A percentile compares a stretch with the other conserved stretches of the same genome.
Conservation (phyloP, 2,888 invertebrate species). For the Drosophila lacicola region DNA sequence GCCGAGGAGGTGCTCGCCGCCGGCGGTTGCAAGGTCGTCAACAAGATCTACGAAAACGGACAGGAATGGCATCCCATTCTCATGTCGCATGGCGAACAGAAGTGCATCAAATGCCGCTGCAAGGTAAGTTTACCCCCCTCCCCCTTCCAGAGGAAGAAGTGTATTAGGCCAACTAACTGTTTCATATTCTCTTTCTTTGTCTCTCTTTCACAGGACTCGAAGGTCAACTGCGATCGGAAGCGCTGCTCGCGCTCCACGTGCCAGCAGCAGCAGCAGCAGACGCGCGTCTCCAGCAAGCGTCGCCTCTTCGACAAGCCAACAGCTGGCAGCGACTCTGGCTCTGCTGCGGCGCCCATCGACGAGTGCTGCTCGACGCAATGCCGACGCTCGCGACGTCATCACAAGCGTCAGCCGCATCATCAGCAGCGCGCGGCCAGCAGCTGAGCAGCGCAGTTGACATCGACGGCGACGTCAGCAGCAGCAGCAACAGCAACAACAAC, state of each 20-base stretch:
- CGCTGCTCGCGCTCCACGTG: conserved; percentile 85
- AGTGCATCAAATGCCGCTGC: conserved; percentile 96
- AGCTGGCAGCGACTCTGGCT: conserved; percentile 85
- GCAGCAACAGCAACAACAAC: no score
- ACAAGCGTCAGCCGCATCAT: conserved; percentile 81
- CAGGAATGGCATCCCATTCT: conserved; percentile 95
- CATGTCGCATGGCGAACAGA: conserved; percentile 93
- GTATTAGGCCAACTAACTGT: neutral
- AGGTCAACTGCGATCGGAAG: conserved; percentile 92
- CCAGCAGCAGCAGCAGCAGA: conserved; percentile 59
- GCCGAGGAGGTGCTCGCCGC: conserved; percentile 90
- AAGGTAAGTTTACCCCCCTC: conserved; percentile 87
- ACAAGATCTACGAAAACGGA: conserved; percentile 87
- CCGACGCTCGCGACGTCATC: conserved; percentile 83
- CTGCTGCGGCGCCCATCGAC: conserved; percentile 82
- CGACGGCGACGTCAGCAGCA: neutral
- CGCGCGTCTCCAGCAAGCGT: conserved; percentile 78
- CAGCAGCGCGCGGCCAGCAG: conserved; percentile 63
- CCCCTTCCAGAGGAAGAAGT: no score
- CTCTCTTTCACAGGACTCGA: conserved; percentile 88
- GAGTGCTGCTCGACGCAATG: conserved; percentile 85
- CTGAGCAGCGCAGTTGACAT: conserved; percentile 55
- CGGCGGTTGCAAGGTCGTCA: conserved; percentile 93
- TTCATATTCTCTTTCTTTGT: neutral
- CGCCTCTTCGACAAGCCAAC: conserved; percentile 87